A percentile compares a stretch with the other conserved stretches of the same genome.
Evolutionary conservation across 37 sponge, comb jelly and placozoan genomes (phyloP).

Genomic region (Beroe ovata): DNA sequence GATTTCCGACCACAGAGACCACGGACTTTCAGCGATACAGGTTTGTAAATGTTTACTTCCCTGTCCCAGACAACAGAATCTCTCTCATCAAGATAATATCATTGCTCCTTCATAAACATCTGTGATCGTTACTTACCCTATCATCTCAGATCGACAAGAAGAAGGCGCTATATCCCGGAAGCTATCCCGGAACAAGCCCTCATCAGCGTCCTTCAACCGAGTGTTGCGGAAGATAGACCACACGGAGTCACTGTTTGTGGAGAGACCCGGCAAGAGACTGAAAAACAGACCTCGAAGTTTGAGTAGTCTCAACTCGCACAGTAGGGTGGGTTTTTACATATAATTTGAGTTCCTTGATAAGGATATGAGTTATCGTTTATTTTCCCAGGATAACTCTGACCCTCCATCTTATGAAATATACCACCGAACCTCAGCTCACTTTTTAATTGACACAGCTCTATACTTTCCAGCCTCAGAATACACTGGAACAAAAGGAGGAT

Average conservation of each 20-base stretch:
- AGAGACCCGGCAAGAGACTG: constrained; percentile 44
- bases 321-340: not conserved
- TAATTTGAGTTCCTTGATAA: too few species aligned
- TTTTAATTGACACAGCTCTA: too few species aligned
- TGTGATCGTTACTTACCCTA: too few species aligned
- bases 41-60: too few species aligned
- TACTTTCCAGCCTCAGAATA: constrained; percentile 56
- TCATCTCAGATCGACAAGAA: not conserved
- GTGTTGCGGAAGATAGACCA: constrained; percentile 63
- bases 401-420: too few species aligned
- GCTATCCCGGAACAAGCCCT: constrained; percentile 38
- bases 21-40: not conserved
- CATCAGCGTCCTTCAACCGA: constrained; percentile 59
- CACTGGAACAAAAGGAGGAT: constrained; percentile 44
- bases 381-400: too few species aligned
- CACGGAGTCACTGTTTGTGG: constrained; percentile 29
- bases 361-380: too few species aligned
- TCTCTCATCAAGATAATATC: too few species aligned
- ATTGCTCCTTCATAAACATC: too few species aligned
- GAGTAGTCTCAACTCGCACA: constrained; percentile 48
- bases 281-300: constrained; percentile 43
- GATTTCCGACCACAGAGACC: not conserved
- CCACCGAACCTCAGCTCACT: too few species aligned
- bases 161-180: not conserved
- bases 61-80: too few species aligned